phyloP scores from a whole-genome alignment of 2,113 vertebrate species.

The Saguinus midas region DNA sequence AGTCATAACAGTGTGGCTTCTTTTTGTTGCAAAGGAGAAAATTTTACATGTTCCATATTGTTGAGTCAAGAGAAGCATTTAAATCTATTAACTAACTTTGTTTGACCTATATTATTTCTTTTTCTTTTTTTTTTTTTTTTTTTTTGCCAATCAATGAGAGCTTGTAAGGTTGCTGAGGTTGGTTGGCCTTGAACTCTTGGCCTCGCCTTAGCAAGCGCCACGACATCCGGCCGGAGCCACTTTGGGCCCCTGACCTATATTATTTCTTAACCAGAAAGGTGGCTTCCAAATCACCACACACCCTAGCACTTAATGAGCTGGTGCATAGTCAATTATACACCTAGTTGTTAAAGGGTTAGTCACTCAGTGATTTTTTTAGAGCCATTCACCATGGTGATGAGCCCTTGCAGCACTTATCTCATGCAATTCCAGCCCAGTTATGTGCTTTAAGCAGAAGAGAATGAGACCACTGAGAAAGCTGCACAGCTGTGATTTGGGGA shows the following conservation, averaged over 20 bases:
- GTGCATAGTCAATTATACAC: background rate
- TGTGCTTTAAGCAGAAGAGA: conserved; percentile 37
- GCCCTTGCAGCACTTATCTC: conserved; percentile 51
- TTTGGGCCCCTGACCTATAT: background rate
- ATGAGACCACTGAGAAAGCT: conserved; percentile 59
- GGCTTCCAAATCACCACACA: background rate
- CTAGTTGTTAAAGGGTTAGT: conserved; percentile 19
- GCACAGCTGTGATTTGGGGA: conserved; percentile 59
- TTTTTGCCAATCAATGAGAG: no score
- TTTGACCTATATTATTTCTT: background rate
- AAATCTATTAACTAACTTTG: background rate
- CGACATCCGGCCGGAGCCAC: no score
- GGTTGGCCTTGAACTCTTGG: no score
- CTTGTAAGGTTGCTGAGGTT: no score
- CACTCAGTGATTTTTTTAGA: background rate
- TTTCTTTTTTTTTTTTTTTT: no score
- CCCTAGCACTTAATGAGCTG: background rate
- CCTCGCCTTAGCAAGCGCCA: no score
- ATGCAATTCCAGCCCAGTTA: conserved; percentile 39
- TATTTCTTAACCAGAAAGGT: background rate
- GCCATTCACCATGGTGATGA: conserved; percentile 6
- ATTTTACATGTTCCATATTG: background rate
- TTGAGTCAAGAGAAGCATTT: background rate
- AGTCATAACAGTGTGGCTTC: background rate
- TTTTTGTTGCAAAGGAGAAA: background rate